These are phyloP conservation scores for human DNA, from an alignment of 2,113 vertebrate genomes.

Conservation along the genomic window GRCh38 chrX:98772501-98773000, in stretches of 20 bases:
- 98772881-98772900: neutral
- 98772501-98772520: slow-evolving; percentile 25
- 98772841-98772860: neutral
- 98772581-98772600: slow-evolving; percentile 39
- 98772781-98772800: slow-evolving; percentile 36
- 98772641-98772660: neutral
- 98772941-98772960: neutral
- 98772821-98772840: neutral
- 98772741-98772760: slow-evolving; percentile 9
- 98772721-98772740: neutral
- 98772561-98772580: neutral
- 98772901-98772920: neutral
- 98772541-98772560: slow-evolving; percentile 43
- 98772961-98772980: neutral
- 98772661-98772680: slow-evolving; percentile 21
- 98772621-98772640: slow-evolving; percentile 59
- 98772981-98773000: neutral
- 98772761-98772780: neutral
- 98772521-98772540: neutral
- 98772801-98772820: neutral
- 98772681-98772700: neutral
- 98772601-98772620: slow-evolving; percentile 46
- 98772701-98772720: slow-evolving; percentile 6
- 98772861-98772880: slow-evolving; percentile 53
- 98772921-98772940: slow-evolving; percentile 22